phyloP scores from a whole-genome alignment of 1,140 invertebrate species.

The Amphibalanus amphitrite region DNA sequence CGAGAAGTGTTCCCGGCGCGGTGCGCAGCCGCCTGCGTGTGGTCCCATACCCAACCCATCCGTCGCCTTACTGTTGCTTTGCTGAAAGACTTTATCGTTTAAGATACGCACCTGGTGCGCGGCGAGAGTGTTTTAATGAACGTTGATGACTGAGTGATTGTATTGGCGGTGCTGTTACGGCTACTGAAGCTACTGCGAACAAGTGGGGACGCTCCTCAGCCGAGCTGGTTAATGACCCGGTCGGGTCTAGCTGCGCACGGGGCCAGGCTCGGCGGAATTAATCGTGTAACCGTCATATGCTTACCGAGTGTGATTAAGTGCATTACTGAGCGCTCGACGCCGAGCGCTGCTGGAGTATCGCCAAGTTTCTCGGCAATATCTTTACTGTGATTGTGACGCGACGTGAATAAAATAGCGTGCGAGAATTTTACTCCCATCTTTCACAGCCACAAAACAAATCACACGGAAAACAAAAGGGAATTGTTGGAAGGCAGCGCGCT shows the following conservation, averaged over 20 bases:
- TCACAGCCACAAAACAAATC: too few relatives aligned
- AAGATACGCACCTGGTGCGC: not conserved
- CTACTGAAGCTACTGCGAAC: too few relatives aligned
- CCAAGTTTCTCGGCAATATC: not conserved
- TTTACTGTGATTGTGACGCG: not conserved
- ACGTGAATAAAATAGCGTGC: not conserved
- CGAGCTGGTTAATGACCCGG: too few relatives aligned
- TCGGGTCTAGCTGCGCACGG: too few relatives aligned
- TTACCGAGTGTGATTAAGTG: not conserved
- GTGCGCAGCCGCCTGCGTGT: not conserved
- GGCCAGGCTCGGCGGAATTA: too few relatives aligned
- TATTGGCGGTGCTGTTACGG: not conserved
- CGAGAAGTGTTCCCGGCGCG: not conserved
- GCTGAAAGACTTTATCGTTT: not conserved
- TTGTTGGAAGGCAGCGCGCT: too few relatives aligned
- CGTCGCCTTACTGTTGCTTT: not conserved
- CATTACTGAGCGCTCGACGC: not conserved
- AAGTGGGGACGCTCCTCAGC: too few relatives aligned
- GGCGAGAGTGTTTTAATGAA: not conserved
- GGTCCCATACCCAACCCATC: too few relatives aligned
- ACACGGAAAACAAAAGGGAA: not conserved
- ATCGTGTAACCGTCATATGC: too few relatives aligned
- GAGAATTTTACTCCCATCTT: too few relatives aligned
- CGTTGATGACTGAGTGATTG: not conserved
- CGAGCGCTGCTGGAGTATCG: not conserved